Base-by-base conservation (phyloP, 2,797 vertebrate genomes). In the Pangasius macronema region DNA sequence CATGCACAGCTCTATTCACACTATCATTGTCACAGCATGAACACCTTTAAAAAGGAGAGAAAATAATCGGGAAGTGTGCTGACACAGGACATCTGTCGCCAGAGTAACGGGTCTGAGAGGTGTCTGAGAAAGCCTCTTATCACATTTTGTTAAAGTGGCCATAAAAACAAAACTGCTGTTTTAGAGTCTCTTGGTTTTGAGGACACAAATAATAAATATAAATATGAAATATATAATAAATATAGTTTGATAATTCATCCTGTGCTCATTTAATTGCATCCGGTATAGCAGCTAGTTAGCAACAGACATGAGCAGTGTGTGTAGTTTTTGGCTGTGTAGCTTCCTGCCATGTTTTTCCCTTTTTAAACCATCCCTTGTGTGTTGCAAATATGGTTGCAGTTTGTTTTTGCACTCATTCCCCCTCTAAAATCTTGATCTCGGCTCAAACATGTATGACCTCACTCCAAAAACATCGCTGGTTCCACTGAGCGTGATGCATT, bases 51-150 rank as follows among this genome's bases (percentile, higher is more conserved):
- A 87, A 75, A 51, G 68, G 81, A 82, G 53, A 77, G 68, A 73
- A 63, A 76, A 82, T 24, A 51, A 75, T 79, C 70, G 86, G 81
- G 65, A 83, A 89, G 42, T 85, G 46, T 82, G 87, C 53, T 33
- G 36, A 75, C 72, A 53, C 46, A 42, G 63, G 51, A 87, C 86
- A 90, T 85, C 36, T 81, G 82, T 87, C 85, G 80, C 70, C 85
- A 88, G 82, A 53, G 46, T 88, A 89, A 80, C 82, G 79, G 77
- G 84, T 84, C 75, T 89, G 87, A 59, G 81, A 86, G 57, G 36
- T 88, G 72, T 88, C 53, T 70, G 63, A 70, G 55, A 10, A 85
- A 86, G 57, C 30, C 36, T 73, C 42, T 57, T 42, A 36, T 72
- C 59, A 57, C 81, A 55, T 65, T 68, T 55, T 70, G 59, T 77